A percentile compares a stretch with the other conserved stretches of the same genome.
These are phyloP conservation scores for Linhomoeus sp. DNA, from an alignment of 2,888 invertebrate genomes.

Conservation along the genomic window DNA sequence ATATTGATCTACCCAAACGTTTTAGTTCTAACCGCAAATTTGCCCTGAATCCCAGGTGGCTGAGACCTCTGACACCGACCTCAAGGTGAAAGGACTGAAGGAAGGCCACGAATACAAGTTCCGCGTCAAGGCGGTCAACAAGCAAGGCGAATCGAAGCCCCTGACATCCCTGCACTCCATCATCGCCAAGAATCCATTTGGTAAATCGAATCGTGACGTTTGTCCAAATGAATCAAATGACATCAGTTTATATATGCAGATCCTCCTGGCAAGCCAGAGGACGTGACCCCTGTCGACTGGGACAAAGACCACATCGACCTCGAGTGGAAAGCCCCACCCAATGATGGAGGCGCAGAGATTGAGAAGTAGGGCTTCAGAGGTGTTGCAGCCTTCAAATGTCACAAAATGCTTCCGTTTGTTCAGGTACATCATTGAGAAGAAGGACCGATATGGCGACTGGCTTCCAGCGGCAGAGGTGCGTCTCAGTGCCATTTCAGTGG, in stretches of 20 bases:
- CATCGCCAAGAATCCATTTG: slow-evolving; percentile 80
- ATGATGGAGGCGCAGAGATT: slow-evolving; percentile 72
- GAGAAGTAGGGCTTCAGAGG: slow-evolving; percentile 8
- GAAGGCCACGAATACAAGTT: slow-evolving; percentile 89
- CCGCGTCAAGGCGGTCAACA: slow-evolving; percentile 76
- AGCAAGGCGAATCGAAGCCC: slow-evolving; percentile 72
- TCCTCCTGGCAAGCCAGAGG: slow-evolving; percentile 22
- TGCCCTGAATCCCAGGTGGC: no score
- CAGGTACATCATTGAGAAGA: slow-evolving; percentile 27
- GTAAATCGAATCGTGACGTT: no score
- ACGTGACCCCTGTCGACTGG: slow-evolving; percentile 55
- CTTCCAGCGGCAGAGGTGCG: slow-evolving; percentile 21
- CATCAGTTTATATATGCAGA: no score
- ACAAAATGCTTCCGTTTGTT: no score
- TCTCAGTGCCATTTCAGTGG: no score
- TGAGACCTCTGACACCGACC: slow-evolving; percentile 19
- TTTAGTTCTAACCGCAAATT: no score
- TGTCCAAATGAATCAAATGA: no score
- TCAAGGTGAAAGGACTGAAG: slow-evolving; percentile 50
- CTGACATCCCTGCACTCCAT: slow-evolving; percentile 58
- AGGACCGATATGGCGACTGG: slow-evolving; percentile 27
- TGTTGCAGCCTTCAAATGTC: no score
- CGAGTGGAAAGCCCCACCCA: slow-evolving; percentile 85
- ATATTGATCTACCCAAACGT: no score
- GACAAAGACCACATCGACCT: slow-evolving; percentile 84